Evolutionary conservation across 2,113 vertebrate genomes (phyloP).

Genomic region (Entosphenus tridentatus): DNA sequence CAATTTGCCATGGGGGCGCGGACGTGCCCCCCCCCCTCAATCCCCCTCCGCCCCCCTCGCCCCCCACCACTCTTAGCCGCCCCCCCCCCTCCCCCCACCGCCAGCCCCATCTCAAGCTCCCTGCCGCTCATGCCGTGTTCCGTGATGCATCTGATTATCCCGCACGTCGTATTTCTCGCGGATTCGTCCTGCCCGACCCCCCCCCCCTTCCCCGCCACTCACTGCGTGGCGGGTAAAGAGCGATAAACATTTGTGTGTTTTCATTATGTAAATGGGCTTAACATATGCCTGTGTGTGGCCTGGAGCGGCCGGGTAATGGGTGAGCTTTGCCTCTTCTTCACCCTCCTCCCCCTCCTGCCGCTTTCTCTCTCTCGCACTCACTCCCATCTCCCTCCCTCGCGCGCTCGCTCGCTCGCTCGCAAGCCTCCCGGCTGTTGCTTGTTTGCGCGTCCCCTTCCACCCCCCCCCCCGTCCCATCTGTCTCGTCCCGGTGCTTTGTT

Average conservation of each 20-base stretch:
- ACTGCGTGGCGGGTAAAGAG: constrained; percentile 72
- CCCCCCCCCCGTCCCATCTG: background rate
- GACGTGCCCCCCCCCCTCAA: too few species aligned
- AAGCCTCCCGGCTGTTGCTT: too few species aligned
- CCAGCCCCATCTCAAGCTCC: too few species aligned
- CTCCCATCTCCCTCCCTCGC: too few species aligned
- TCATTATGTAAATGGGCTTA: constrained; percentile 99
- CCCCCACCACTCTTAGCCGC: too few species aligned
- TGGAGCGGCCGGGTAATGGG: constrained; percentile 91
- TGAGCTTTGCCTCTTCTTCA: background rate
- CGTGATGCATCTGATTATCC: too few species aligned
- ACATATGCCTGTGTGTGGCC: constrained; percentile 96
- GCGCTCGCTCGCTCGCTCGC: background rate
- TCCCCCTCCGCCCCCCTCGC: too few species aligned
- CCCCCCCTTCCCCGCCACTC: constrained; percentile 35
- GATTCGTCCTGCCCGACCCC: too few species aligned
- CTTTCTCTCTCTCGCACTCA: background rate
- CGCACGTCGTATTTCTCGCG: too few species aligned
- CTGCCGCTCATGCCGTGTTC: too few species aligned
- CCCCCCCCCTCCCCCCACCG: too few species aligned
- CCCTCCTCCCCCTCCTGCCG: background rate
- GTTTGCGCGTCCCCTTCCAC: background rate
- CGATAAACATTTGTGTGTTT: constrained; percentile 99
- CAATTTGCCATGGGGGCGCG: too few species aligned
- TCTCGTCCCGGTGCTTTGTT: background rate